Conservation (phyloP, 1,140 invertebrate genomes). For the Drosophila pectinifera region DNA sequence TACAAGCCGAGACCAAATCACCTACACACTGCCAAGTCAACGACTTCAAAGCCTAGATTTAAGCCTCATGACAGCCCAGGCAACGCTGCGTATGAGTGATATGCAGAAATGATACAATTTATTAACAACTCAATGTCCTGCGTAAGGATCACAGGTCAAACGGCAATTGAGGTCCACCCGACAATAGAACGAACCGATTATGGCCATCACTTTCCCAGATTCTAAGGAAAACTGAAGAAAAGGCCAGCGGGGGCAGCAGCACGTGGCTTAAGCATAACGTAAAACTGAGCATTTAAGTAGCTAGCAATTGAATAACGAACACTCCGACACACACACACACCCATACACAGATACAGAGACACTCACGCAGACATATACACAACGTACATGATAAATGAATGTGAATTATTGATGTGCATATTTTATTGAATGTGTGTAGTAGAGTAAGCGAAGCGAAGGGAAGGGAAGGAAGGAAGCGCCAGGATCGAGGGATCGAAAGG, state of each 20-base stretch:
- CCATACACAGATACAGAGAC: too few relatives aligned
- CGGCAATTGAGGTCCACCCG: conserved; percentile 26
- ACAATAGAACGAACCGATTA: conserved; percentile 5
- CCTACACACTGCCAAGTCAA: not conserved
- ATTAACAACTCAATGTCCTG: conserved; percentile 10
- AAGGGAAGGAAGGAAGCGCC: not conserved
- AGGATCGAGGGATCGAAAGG: not conserved
- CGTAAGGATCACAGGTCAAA: conserved; percentile 4
- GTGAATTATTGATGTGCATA: conserved; percentile 76
- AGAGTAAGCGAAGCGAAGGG: conserved; percentile 13
- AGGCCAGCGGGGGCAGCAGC: not conserved
- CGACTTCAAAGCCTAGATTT: not conserved
- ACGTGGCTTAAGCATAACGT: conserved; percentile 32
- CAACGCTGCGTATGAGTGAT: conserved; percentile 28
- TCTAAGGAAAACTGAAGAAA: conserved; percentile 11
- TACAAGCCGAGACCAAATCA: not conserved
- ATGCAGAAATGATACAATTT: not conserved
- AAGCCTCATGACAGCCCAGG: not conserved
- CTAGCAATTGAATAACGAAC: conserved; percentile 66
- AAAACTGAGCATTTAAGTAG: conserved; percentile 69
- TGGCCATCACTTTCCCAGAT: conserved; percentile 19
- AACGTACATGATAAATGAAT: conserved; percentile 58
- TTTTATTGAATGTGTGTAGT: conserved; percentile 74
- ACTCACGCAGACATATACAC: conserved; percentile 17
- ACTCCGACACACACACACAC: conserved; percentile 16